A percentile compares a stretch with the other conserved stretches of the same genome.
These are phyloP conservation scores for Rhineura floridana DNA, from an alignment of 2,113 vertebrate species.

Conservation along the genomic window DNA sequence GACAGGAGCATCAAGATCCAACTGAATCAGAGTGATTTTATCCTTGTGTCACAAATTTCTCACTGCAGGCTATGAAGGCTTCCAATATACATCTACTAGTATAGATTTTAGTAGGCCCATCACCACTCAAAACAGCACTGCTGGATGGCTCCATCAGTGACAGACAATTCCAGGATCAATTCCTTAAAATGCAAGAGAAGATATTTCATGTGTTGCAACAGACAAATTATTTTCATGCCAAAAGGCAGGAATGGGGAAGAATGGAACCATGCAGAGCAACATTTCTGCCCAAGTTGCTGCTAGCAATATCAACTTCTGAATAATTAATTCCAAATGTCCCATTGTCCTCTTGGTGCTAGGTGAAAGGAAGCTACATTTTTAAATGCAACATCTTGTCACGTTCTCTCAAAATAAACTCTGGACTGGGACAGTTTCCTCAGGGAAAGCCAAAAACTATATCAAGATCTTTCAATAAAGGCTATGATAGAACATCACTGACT, in stretches of 20 bases:
- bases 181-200: slow-evolving; percentile 30
- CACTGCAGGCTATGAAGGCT: too few species aligned
- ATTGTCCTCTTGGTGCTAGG: slow-evolving; percentile 51
- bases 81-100: too few species aligned
- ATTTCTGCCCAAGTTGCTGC: slow-evolving; percentile 42
- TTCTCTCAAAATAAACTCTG: slow-evolving; percentile 58
- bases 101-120: too few species aligned
- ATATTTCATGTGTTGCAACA: slow-evolving; percentile 24
- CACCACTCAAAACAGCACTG: too few species aligned
- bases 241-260: too few species aligned
- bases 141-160: not conserved
- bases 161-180: not conserved
- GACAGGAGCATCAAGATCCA: too few species aligned
- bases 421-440: slow-evolving; percentile 41
- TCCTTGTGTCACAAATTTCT: too few species aligned
- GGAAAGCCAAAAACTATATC: slow-evolving; percentile 24
- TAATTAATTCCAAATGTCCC: slow-evolving; percentile 52
- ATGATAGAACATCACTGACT: not conserved
- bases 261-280: not conserved
- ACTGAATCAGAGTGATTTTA: too few species aligned
- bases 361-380: slow-evolving; percentile 62
- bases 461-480: not conserved
- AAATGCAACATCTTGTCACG: slow-evolving; percentile 45
- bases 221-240: slow-evolving; percentile 24
- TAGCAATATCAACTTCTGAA: slow-evolving; percentile 63